Evolutionary conservation across 1,140 invertebrate genomes (phyloP), one percentile per base, ranked within the genome.

Genomic region (Lucilia sericata): DNA sequence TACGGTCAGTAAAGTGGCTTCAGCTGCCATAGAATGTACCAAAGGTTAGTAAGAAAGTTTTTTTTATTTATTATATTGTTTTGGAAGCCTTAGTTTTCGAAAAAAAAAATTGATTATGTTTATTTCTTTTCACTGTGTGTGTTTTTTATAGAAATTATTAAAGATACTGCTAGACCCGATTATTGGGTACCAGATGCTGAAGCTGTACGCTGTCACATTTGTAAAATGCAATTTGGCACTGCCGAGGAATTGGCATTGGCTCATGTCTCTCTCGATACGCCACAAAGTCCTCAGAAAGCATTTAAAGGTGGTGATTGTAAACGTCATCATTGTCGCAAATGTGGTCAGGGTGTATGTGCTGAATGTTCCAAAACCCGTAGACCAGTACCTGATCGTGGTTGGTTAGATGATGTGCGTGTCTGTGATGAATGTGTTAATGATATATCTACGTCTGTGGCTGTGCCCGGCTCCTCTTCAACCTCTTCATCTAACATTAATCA

Each of bases 141-240:
- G 51, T 42, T 83, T 86, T 85, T 86, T 90, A 5, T 84, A 95
- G 95, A 93, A 9, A 91, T 96, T 21, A 94, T 97, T 30, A 97
- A 97, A 90, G 95, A 96, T 86, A 93, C 94, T 2, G 95, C 94
- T n/a, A 91, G 96, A 70, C 96, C 96, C 5, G 91, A 93, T 2
- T 97, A 97, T 88, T 97, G 96, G 96, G 93, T 95, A 47, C 95
- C 96, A 0, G 96, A 97, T 91, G 93, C 93, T 1, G 93, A 96
- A 86, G 93, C 95, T 17, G 92, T 91, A 5, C 89, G 92, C 47
- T 97, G 96, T 88, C 92, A 90, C 83, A 93, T 95, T 1, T 97
- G 96, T 89, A 88, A 93, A 2, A 87, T 88, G 14, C 87, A 90
- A 14, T 95, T 96, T 89, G 93, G 92, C 2, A 88, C 91, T 2